A percentile compares a stretch with the other conserved stretches of the same genome.
Evolutionary conservation across 2,113 vertebrate species (phyloP).

Genomic region (Hyperopisus bebe): DNA sequence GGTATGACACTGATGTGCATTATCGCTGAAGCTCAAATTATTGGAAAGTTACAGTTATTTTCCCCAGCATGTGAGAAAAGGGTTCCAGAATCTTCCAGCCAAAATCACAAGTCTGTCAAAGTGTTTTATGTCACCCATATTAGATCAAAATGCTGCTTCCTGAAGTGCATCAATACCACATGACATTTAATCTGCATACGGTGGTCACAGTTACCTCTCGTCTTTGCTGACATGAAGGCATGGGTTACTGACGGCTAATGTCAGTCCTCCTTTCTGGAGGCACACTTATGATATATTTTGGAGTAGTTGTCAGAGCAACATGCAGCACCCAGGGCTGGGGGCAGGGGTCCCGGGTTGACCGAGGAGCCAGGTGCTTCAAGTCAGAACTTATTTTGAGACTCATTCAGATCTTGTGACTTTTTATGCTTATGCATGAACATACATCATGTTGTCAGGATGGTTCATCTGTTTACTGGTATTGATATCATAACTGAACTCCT

Average conservation of each 20-base stretch:
- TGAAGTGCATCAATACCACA: neutral
- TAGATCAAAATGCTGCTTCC: neutral
- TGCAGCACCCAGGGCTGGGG: neutral
- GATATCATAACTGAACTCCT: neutral
- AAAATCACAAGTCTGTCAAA: neutral
- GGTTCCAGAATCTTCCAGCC: neutral
- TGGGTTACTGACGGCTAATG: slow-evolving; percentile 27
- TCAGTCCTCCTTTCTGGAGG: neutral
- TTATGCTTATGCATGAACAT: neutral
- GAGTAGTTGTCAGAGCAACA: neutral
- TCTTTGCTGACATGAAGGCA: slow-evolving; percentile 25
- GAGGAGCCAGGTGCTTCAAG: neutral
- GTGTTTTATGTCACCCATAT: slow-evolving; percentile 4
- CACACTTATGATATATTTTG: neutral
- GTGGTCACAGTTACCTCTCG: neutral
- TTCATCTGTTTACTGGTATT: slow-evolving; percentile 5
- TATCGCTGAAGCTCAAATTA: neutral
- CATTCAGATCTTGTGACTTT: slow-evolving; percentile 1
- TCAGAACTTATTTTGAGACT: neutral
- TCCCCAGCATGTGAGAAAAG: neutral
- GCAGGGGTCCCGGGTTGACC: neutral
- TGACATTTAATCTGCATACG: neutral
- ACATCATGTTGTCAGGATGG: slow-evolving; percentile 27
- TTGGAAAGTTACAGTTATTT: neutral
- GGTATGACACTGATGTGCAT: neutral